These are phyloP conservation scores for Corythornis cristatus DNA, from an alignment of 2,113 vertebrate species.

Conservation along the genomic window DNA sequence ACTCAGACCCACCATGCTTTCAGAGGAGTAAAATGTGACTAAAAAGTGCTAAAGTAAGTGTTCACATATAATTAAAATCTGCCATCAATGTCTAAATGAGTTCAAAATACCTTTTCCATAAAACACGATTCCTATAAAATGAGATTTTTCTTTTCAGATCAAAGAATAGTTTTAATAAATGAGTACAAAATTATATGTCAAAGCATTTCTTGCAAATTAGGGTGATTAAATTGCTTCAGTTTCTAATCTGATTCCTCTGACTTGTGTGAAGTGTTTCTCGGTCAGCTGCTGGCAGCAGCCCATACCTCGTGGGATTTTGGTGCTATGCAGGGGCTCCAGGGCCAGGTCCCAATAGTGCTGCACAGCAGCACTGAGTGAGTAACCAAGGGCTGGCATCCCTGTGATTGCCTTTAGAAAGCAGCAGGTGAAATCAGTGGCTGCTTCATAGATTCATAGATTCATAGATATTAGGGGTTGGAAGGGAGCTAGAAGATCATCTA, in stretches of 20 bases:
- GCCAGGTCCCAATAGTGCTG: fast-evolving
- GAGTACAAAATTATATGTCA: conserved; percentile 33
- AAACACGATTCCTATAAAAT: conserved; percentile 32
- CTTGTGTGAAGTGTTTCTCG: conserved; percentile 32
- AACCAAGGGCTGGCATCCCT: too few relatives aligned
- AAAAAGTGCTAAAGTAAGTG: conserved; percentile 61
- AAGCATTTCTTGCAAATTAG: conserved; percentile 30
- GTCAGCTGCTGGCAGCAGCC: background rate
- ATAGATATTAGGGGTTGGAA: too few relatives aligned
- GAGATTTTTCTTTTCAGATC: background rate
- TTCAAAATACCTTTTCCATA: conserved; percentile 62
- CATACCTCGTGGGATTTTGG: fast-evolving
- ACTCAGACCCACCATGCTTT: background rate
- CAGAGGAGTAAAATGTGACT: conserved; percentile 48
- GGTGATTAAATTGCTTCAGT: conserved; percentile 32
- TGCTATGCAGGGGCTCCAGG: background rate
- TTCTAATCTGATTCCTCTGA: background rate
- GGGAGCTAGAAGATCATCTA: too few relatives aligned
- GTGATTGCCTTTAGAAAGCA: background rate
- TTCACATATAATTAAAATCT: conserved; percentile 64
- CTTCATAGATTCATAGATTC: background rate
- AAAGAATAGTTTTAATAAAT: background rate
- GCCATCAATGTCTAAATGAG: conserved; percentile 21
- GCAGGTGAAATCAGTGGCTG: background rate
- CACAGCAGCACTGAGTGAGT: background rate